These are phyloP conservation scores for Colossoma macropomum DNA, from an alignment of 2,113 vertebrate genomes.

Conservation along the genomic window DNA sequence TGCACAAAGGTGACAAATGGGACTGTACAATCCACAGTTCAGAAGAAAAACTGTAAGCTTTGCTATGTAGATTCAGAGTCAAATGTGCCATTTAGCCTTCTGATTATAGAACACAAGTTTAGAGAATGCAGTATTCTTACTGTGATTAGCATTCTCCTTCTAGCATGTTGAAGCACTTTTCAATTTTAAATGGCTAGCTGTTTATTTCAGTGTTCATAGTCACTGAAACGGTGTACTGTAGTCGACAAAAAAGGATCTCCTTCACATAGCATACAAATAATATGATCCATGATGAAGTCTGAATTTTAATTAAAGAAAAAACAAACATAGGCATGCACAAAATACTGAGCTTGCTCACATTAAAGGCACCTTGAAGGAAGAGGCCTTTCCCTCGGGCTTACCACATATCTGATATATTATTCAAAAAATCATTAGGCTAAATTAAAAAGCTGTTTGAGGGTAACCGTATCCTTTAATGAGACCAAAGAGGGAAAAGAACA, in stretches of 20 bases:
- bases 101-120: no score
- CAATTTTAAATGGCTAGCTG: not conserved
- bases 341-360: constrained; percentile 68
- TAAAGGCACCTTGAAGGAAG: constrained; percentile 83
- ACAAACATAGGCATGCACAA: constrained; percentile 61
- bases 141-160: not conserved
- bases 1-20: no score
- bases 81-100: no score
- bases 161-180: not conserved
- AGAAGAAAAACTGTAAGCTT: no score
- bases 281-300: constrained; percentile 30
- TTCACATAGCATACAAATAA: constrained; percentile 14
- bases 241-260: not conserved
- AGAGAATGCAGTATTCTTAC: not conserved
- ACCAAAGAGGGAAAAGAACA: constrained; percentile 72
- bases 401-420: constrained; percentile 82
- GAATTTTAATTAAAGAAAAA: constrained; percentile 53
- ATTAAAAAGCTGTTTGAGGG: constrained; percentile 86
- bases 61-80: no score
- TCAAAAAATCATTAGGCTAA: constrained; percentile 85
- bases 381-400: constrained; percentile 73
- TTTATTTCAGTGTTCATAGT: not conserved
- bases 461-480: constrained; percentile 85
- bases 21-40: no score
- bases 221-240: not conserved